These are phyloP conservation scores for Nothobranchius kuhntae DNA, from an alignment of 2,113 vertebrate genomes.

Conservation along the genomic window DNA sequence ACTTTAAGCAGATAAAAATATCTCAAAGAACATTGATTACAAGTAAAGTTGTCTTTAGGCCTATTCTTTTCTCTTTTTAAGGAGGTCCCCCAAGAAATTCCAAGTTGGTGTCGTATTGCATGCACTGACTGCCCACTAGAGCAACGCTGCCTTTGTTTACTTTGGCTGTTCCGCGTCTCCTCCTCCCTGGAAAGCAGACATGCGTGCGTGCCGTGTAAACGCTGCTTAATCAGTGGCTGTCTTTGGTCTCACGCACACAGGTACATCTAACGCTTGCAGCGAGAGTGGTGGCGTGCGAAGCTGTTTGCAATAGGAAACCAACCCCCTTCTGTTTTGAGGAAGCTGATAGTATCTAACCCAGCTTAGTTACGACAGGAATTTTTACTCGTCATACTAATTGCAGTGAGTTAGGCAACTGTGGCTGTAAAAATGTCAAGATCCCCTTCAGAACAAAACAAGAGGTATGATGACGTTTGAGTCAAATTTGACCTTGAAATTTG, in stretches of 20 bases:
- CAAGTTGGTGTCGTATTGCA: slow-evolving; percentile 14
- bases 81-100: too few species aligned
- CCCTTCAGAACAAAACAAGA: neutral
- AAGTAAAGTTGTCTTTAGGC: too few species aligned
- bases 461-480: too few species aligned
- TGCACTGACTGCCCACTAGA: neutral
- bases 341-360: slow-evolving; percentile 43
- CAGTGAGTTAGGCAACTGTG: neutral
- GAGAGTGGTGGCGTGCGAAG: slow-evolving; percentile 54
- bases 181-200: neutral
- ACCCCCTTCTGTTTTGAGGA: slow-evolving; percentile 22
- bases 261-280: slow-evolving; percentile 6
- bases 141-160: slow-evolving; percentile 38
- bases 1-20: neutral
- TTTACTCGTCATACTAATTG: neutral
- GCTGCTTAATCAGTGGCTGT: neutral
- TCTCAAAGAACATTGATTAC: neutral
- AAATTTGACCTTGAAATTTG: too few species aligned
- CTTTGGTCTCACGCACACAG: slow-evolving; percentile 14
- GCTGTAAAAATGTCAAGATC: neutral
- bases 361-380: slow-evolving; percentile 27
- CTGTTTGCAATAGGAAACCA: slow-evolving; percentile 41
- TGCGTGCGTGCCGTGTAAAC: neutral
- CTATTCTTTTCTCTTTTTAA: too few species aligned
- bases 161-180: slow-evolving; percentile 10